Conservation (phyloP, 2,888 invertebrate genomes). For the Andrena haemorrhoa region DNA sequence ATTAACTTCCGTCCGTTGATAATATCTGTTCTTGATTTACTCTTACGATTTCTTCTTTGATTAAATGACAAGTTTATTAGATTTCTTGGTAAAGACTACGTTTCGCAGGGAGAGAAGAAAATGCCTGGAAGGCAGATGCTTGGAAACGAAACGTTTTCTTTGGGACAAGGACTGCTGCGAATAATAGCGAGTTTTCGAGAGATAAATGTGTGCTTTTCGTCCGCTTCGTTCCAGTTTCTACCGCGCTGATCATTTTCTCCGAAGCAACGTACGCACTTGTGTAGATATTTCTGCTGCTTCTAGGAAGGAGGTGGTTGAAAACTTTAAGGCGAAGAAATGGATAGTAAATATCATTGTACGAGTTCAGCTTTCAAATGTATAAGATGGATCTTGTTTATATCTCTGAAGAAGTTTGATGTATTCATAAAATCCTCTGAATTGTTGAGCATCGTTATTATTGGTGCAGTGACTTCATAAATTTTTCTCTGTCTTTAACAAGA, state of each 20-base stretch:
- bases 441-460: too few species aligned
- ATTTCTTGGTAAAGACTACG: not conserved
- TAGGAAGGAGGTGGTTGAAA: not conserved
- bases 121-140: not conserved
- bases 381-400: too few species aligned
- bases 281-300: not conserved
- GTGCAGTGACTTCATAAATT: too few species aligned
- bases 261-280: not conserved
- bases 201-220: not conserved
- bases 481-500: too few species aligned
- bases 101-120: not conserved
- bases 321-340: not conserved
- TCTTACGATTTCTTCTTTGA: conserved; percentile 30
- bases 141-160: not conserved
- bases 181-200: not conserved
- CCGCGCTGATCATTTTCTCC: not conserved
- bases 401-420: too few species aligned
- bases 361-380: too few species aligned
- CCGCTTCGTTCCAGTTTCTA: not conserved
- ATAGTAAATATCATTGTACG: too few species aligned
- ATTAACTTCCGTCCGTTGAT: conserved; percentile 5
- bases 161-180: not conserved
- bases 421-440: too few species aligned
- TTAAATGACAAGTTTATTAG: not conserved
- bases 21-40: conserved; percentile 6